Conservation (phyloP, 2,113 vertebrate species). For the Elaphurus davidianus region DNA sequence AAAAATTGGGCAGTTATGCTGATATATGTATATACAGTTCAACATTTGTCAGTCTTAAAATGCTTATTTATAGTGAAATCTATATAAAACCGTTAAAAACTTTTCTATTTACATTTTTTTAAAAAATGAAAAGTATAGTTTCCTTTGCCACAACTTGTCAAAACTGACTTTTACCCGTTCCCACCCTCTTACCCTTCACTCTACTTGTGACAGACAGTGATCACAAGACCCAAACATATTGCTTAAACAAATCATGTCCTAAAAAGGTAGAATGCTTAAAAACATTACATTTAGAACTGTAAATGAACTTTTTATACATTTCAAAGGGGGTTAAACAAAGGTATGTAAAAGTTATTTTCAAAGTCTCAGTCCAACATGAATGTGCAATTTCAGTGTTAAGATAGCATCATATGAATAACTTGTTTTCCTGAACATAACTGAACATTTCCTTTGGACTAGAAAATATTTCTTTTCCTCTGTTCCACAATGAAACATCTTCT, state of each 20-base stretch:
- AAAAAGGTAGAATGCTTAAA: conserved; percentile 72
- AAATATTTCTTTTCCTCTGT: conserved; percentile 35
- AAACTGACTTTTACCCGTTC: conserved; percentile 60
- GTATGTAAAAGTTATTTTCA: conserved; percentile 57
- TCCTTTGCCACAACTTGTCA: conserved; percentile 79
- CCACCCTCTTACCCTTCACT: conserved; percentile 30
- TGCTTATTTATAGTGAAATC: conserved; percentile 87
- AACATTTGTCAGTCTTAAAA: conserved; percentile 84
- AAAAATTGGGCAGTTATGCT: conserved; percentile 81
- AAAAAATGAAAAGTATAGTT: conserved; percentile 74
- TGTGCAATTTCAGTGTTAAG: conserved; percentile 68
- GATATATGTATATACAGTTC: conserved; percentile 79
- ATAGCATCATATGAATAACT: conserved; percentile 51
- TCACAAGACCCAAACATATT: conserved; percentile 75
- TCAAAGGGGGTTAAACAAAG: conserved; percentile 66
- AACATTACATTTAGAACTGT: conserved; percentile 60
- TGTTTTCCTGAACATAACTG: conserved; percentile 62
- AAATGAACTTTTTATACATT: conserved; percentile 72
- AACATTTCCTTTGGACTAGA: conserved; percentile 67
- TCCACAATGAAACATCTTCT: conserved; percentile 67
- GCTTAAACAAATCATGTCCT: conserved; percentile 77
- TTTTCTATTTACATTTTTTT: conserved; percentile 80
- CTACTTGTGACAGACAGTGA: conserved; percentile 65
- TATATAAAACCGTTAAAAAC: conserved; percentile 88
- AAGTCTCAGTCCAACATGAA: conserved; percentile 72